A percentile compares a stretch with the other conserved stretches of the same genome.
Evolutionary conservation across 1,140 invertebrate species (phyloP).

Genomic region (Drosophila rufa): DNA sequence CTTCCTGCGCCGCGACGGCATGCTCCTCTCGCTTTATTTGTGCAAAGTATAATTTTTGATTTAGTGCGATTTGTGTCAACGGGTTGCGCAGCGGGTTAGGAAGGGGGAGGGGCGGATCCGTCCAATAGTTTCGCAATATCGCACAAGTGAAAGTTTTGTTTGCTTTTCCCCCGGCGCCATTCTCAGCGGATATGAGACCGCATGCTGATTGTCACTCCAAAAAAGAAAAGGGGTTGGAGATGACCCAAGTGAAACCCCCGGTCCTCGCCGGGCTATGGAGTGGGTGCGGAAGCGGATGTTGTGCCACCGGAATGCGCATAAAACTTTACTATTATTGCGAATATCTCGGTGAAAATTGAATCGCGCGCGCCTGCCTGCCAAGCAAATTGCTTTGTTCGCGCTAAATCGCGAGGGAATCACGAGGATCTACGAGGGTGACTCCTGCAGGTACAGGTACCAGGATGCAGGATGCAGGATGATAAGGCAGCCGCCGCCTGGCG

Average conservation of each 20-base stretch:
- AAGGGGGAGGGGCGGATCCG: conserved; percentile 7
- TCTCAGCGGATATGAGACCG: conserved; percentile 73
- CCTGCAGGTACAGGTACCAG: conserved; percentile 42
- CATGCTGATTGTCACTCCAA: conserved; percentile 77
- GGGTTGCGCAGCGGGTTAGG: conserved; percentile 53
- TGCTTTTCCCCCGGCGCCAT: conserved; percentile 34
- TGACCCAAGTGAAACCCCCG: conserved; percentile 2
- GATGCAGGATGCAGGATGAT: conserved; percentile 52
- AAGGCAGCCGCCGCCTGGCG: conserved; percentile 43
- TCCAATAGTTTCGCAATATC: conserved; percentile 79
- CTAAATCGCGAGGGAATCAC: conserved; percentile 69
- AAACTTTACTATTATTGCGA: conserved; percentile 75
- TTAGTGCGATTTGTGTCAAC: conserved; percentile 82
- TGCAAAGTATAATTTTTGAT: conserved; percentile 83
- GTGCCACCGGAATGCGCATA: conserved; percentile 57
- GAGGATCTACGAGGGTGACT: conserved; percentile 46
- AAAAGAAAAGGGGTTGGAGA: conserved; percentile 13
- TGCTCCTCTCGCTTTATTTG: conserved; percentile 62
- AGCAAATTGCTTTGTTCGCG: conserved; percentile 75
- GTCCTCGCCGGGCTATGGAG: neutral
- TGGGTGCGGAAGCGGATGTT: conserved; percentile 43
- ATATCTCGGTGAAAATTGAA: conserved; percentile 55
- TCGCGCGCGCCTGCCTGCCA: conserved; percentile 16
- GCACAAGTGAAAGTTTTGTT: conserved; percentile 69
- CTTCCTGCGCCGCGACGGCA: conserved; percentile 48